Conservation (phyloP, 1,140 invertebrate genomes). For the Formica exsecta region DNA sequence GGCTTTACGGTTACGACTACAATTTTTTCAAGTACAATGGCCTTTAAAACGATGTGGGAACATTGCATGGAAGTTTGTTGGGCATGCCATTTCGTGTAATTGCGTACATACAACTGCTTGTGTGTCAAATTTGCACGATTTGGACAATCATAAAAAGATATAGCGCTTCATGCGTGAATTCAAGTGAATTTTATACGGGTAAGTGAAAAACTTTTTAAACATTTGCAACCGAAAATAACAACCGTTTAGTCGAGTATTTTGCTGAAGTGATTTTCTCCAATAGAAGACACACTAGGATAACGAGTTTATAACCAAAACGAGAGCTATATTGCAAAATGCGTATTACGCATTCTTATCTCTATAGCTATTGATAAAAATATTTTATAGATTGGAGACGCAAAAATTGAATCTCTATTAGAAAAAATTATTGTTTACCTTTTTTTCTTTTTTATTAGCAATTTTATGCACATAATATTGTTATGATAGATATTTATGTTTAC, state of each 20-base stretch:
- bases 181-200: neutral
- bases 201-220: neutral
- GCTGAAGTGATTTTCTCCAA: neutral
- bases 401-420: neutral
- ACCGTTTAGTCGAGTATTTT: neutral
- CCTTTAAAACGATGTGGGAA: too few relatives aligned
- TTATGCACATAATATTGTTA: too few relatives aligned
- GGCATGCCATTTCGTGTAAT: neutral
- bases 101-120: neutral
- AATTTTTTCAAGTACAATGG: too few relatives aligned
- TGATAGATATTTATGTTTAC: too few relatives aligned
- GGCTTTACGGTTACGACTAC: too few relatives aligned
- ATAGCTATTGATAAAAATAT: neutral
- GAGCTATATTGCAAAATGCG: neutral
- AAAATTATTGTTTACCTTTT: too few relatives aligned
- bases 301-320: neutral
- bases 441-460: too few relatives aligned
- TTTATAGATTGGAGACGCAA: neutral
- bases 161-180: neutral
- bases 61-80: too few relatives aligned
- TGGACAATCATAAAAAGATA: neutral
- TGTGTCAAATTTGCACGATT: neutral
- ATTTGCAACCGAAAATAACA: too few relatives aligned
- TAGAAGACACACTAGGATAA: neutral
- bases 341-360: neutral